These are phyloP conservation scores for Leptogaster cylindrica DNA, from an alignment of 2,888 invertebrate genomes.

Conservation along the genomic window DNA sequence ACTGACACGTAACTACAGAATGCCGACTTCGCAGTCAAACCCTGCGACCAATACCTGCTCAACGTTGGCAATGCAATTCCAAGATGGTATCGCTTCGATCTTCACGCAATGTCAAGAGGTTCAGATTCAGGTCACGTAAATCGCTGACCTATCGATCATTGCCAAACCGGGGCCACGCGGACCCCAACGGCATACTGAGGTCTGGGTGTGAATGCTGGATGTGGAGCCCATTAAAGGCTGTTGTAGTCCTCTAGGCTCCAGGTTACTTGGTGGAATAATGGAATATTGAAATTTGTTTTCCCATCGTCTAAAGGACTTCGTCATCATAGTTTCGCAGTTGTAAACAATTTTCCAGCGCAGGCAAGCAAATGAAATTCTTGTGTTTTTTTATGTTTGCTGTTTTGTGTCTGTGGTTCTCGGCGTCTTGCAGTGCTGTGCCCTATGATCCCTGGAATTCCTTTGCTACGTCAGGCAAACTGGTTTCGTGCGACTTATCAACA, in stretches of 20 bases:
- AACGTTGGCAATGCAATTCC: too few species aligned
- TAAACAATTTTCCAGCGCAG: background rate
- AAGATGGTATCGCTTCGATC: background rate
- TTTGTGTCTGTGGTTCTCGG: background rate
- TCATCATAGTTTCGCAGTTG: background rate
- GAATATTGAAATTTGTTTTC: background rate
- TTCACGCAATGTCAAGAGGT: background rate
- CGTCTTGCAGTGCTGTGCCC: background rate
- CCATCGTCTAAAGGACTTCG: background rate
- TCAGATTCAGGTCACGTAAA: background rate
- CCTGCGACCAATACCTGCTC: too few species aligned
- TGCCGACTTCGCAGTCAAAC: too few species aligned
- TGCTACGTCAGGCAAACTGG: background rate
- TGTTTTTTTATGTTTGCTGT: background rate
- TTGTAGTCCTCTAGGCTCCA: background rate
- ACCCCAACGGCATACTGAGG: too few species aligned
- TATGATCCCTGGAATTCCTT: background rate
- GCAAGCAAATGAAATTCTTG: background rate
- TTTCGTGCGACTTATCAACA: constrained; percentile 1
- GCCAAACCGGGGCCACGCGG: background rate
- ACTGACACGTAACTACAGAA: too few species aligned
- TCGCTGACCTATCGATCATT: background rate
- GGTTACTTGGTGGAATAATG: background rate
- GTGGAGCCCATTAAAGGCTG: background rate
- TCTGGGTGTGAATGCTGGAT: too few species aligned